Percentiles rank a stretch among this genome's conserved stretches.
These are phyloP conservation scores for Seira sanloemensis DNA, from an alignment of 2,888 invertebrate species.

Conservation along the genomic window DNA sequence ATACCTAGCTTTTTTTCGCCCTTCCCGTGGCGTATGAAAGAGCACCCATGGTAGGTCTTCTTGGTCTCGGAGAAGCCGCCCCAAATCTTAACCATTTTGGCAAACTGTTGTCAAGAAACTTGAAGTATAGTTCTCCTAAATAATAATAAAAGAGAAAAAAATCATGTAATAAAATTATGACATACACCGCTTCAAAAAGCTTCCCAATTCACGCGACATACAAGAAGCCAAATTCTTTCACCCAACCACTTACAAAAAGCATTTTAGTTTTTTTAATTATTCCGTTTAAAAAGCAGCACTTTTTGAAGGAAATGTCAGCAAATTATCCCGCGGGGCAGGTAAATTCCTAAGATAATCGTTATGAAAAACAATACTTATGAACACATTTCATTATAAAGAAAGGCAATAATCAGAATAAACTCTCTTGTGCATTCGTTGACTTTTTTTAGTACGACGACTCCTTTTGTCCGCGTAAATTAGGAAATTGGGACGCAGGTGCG, in stretches of 20 bases:
- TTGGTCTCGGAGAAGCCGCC: not conserved
- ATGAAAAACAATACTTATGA: too few species aligned
- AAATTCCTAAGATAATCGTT: too few species aligned
- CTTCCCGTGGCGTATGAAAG: not conserved
- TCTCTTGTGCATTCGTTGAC: not conserved
- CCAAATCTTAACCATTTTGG: slow-evolving; percentile 37
- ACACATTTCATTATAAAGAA: too few species aligned
- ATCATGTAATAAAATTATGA: too few species aligned
- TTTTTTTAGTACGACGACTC: slow-evolving; percentile 67
- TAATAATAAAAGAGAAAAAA: too few species aligned
- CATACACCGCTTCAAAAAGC: too few species aligned
- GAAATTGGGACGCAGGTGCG: slow-evolving; percentile 66
- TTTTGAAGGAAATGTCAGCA: slow-evolving; percentile 43
- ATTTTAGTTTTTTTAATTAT: too few species aligned
- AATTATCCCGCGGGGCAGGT: slow-evolving; percentile 63
- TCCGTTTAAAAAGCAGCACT: not conserved
- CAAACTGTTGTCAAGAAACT: slow-evolving; percentile 25
- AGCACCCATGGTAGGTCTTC: not conserved
- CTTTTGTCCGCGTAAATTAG: slow-evolving; percentile 60
- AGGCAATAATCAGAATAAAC: not conserved
- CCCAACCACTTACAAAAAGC: not conserved
- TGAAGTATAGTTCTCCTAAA: too few species aligned
- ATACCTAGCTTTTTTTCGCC: not conserved
- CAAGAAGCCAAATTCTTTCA: slow-evolving; percentile 4
- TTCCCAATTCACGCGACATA: too few species aligned